phyloP scores from a whole-genome alignment of 2,888 invertebrate species.

The Ecliptopera silaceata region DNA sequence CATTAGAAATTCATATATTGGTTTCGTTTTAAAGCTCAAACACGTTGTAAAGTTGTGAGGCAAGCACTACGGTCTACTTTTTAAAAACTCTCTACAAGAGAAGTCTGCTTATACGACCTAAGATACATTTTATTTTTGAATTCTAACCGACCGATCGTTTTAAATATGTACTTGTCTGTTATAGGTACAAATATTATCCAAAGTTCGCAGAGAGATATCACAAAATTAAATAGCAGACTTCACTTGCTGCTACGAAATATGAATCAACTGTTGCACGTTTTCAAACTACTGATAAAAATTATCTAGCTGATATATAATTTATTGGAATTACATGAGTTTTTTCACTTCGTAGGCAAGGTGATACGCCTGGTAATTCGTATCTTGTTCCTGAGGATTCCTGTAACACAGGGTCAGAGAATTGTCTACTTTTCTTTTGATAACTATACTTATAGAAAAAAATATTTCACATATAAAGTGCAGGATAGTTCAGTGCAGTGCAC shows the following conservation, averaged over 20 bases:
- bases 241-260: conserved; percentile 45
- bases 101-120: conserved; percentile 42
- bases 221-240: conserved; percentile 40
- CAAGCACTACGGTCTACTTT: conserved; percentile 57
- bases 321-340: conserved; percentile 97
- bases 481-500: conserved; percentile 46
- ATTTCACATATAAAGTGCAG: conserved; percentile 34
- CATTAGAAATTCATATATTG: conserved; percentile 38
- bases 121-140: background rate
- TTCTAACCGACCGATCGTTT: background rate
- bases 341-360: conserved; percentile 99
- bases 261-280: conserved; percentile 47
- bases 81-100: conserved; percentile 41
- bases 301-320: conserved; percentile 73
- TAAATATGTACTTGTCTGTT: background rate
- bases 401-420: conserved; percentile 88
- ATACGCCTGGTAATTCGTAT: conserved; percentile 98
- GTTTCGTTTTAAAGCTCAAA: conserved; percentile 32
- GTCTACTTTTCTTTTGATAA: conserved; percentile 32
- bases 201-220: background rate
- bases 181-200: no score
- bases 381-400: conserved; percentile 94
- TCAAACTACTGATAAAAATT: conserved; percentile 61
- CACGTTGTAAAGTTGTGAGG: conserved; percentile 41
- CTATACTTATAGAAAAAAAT: conserved; percentile 31